Conservation (phyloP, 2,888 invertebrate species). For the Machimus atricapillus region DNA sequence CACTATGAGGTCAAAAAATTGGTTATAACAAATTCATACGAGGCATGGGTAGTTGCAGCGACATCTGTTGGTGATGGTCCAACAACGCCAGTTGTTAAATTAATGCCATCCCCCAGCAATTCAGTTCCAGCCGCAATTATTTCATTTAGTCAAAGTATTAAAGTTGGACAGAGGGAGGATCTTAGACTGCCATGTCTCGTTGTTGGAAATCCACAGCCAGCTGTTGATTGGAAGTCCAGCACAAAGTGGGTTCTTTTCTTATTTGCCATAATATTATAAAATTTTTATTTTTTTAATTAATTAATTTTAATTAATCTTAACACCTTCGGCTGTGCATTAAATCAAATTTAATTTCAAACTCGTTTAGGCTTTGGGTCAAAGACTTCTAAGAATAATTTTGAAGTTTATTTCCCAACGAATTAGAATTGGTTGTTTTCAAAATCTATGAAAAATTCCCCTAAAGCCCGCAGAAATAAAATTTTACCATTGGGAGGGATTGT, state of each 20-base stretch:
- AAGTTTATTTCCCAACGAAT: too few species aligned
- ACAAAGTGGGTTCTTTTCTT: conserved; percentile 48
- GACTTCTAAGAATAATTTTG: too few species aligned
- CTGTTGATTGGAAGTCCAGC: conserved; percentile 65
- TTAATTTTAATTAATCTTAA: background rate
- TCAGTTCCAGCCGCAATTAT: conserved; percentile 67
- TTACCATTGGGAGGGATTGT: too few species aligned
- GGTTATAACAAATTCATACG: conserved; percentile 66
- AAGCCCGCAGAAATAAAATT: too few species aligned
- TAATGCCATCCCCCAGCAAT: conserved; percentile 59
- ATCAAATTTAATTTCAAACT: background rate
- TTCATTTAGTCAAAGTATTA: conserved; percentile 66
- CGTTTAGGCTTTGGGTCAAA: too few species aligned
- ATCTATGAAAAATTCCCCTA: too few species aligned
- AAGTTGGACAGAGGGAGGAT: conserved; percentile 66
- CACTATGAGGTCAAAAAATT: conserved; percentile 66
- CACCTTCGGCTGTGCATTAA: background rate
- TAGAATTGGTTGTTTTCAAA: too few species aligned
- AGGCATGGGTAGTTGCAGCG: conserved; percentile 70
- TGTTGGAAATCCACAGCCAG: conserved; percentile 65
- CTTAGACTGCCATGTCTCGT: conserved; percentile 65
- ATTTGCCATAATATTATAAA: background rate
- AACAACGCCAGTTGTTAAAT: conserved; percentile 66
- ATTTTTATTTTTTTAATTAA: background rate
- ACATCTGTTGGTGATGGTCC: conserved; percentile 70